Conservation (phyloP, 64 coral and sea anemone genomes). For the Orbicella faveolata region DNA sequence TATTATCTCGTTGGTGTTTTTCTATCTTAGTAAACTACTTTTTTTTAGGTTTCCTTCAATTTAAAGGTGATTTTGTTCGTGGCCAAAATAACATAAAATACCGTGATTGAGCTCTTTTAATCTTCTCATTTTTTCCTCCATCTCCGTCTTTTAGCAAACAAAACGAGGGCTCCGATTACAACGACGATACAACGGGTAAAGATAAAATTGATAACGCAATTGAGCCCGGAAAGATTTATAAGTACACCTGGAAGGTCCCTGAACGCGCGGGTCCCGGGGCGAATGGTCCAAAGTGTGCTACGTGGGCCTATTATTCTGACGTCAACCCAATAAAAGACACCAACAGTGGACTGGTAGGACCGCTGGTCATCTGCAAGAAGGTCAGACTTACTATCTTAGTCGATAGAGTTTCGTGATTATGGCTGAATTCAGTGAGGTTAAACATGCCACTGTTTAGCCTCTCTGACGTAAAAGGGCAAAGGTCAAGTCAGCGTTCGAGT, state of each 20-base stretch:
- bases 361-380: conserved; percentile 77
- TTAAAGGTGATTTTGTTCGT: too few relatives aligned
- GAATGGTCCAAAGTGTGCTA: conserved; percentile 57
- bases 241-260: conserved; percentile 69
- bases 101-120: background rate
- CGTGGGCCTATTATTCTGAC: conserved; percentile 90
- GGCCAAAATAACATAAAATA: too few relatives aligned
- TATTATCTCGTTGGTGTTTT: too few relatives aligned
- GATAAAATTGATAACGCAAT: conserved; percentile 55
- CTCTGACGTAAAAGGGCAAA: too few relatives aligned
- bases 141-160: conserved; percentile 47
- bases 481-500: too few relatives aligned
- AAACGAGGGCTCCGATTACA: conserved; percentile 76
- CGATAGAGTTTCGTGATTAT: too few relatives aligned
- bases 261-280: conserved; percentile 63
- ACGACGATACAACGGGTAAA: conserved; percentile 1
- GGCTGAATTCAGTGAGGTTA: too few relatives aligned
- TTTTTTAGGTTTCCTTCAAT: too few relatives aligned
- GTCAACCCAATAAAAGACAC: conserved; percentile 80
- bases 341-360: conserved; percentile 70
- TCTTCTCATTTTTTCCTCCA: background rate
- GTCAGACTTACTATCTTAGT: background rate
- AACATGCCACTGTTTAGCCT: too few relatives aligned
- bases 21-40: too few relatives aligned
- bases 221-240: conserved; percentile 33